Base-by-base conservation (phyloP, 2,888 invertebrate genomes). In the Cordilura impudica region DNA sequence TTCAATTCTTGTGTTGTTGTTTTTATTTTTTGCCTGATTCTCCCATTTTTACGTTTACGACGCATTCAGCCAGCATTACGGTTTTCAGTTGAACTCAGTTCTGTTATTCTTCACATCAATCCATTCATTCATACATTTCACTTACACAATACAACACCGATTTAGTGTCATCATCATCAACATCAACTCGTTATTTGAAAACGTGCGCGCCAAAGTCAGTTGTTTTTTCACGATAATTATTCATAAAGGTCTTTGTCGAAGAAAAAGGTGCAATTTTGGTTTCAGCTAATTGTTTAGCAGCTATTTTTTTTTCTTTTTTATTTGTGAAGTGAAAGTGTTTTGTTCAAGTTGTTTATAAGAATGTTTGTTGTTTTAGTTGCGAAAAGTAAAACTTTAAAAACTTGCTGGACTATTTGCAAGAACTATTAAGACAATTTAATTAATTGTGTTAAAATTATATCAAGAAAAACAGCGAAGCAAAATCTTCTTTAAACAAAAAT, bases 61-160 rank as follows among this genome's bases (percentile, higher is more conserved):
- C 54, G 66, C 72, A 67, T 71, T 72, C 65, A 71, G 35, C 35
- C 35, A 39, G 35, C 35, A 39, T 39, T 39, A n/a, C n/a, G n/a
- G n/a, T 39, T 39, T n/a, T 39, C 12, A 31, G 35, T 39, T 39
- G 12, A 31, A 31, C 70, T 51, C 49, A 58, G 31, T 70, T 65
- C 71, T 43, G 76, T 70, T 47, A 49, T 16, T 60, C 53, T 65
- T 53, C 21, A 26, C 58, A 56, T 58, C 39, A 51, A 54, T 63
- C 53, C 26, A 51, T 61, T 74, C 78, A 78, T 78, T 78, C 70
- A 78, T 69, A 70, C 54, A 74, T 75, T 67, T 75, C 69, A 75
- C 71, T 66, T 72, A 56, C 56, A 75, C 75, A 79, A 73, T 67
- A 75, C 61, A 39, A 29, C 56, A 53, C 51, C 56, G 76, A 49